These are phyloP conservation scores for Drosophila triauraria DNA, from an alignment of 1,140 invertebrate species.

Conservation along the genomic window DNA sequence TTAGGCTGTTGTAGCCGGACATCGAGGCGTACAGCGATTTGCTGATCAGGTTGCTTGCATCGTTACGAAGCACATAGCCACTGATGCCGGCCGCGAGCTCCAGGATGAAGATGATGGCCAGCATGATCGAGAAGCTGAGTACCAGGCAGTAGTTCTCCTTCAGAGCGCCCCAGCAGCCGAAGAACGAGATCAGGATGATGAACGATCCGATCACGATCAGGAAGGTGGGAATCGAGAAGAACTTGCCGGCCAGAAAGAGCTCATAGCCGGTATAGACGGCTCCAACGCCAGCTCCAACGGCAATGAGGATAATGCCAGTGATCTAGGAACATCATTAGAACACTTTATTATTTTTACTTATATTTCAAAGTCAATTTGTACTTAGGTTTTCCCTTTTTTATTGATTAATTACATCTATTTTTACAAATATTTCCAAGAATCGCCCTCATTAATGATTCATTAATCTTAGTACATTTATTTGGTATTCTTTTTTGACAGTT, in stretches of 20 bases:
- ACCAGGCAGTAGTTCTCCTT: slow-evolving; percentile 94
- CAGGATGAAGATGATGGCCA: slow-evolving; percentile 91
- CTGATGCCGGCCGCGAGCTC: slow-evolving; percentile 93
- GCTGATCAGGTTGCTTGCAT: slow-evolving; percentile 86
- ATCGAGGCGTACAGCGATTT: slow-evolving; percentile 86
- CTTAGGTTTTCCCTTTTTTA: too few species aligned
- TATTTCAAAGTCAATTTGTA: background rate
- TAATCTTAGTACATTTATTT: slow-evolving; percentile 4
- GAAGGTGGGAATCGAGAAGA: slow-evolving; percentile 89
- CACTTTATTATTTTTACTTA: background rate
- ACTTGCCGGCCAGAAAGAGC: slow-evolving; percentile 87
- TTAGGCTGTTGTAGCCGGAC: slow-evolving; percentile 85
- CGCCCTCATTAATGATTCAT: background rate
- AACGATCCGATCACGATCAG: slow-evolving; percentile 92
- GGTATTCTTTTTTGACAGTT: background rate
- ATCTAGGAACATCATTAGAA: slow-evolving; percentile 85
- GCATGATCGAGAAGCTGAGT: slow-evolving; percentile 90
- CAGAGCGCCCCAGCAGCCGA: slow-evolving; percentile 94
- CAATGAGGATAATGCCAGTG: slow-evolving; percentile 89
- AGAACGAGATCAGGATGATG: slow-evolving; percentile 93
- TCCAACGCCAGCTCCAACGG: slow-evolving; percentile 88
- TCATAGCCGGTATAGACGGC: slow-evolving; percentile 89
- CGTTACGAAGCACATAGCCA: slow-evolving; percentile 90
- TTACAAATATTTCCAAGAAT: background rate
- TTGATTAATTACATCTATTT: slow-evolving; percentile 1